Evolutionary conservation across 2,888 invertebrate genomes (phyloP), one percentile per base, ranked within the genome.

Genomic region (Eupithecia inturbata): DNA sequence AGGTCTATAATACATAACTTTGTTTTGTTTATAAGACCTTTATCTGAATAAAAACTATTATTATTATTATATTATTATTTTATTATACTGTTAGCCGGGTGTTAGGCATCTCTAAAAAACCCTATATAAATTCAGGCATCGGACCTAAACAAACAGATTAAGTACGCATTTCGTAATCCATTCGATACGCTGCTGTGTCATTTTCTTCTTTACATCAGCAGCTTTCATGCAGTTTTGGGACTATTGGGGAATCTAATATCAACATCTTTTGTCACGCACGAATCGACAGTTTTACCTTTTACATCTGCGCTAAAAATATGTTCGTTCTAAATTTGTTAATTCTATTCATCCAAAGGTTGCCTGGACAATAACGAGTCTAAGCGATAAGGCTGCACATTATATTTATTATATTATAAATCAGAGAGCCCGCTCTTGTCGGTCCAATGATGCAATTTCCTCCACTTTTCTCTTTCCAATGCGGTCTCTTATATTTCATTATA

Each of bases 121-220:
- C 66, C 63, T 33, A 26, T 41, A n/a, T 45, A 71, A 36, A 67
- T 67, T 19, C 36, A n/a, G 39, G 10, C 64, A 64, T 36, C 72
- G 22, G 63, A 60, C 75, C 75, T 75, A 68, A 75, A 68, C 70
- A 36, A 72, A 75, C 72, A 72, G 41, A 33, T 22, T 36, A n/a
- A n/a, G n/a, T n/a, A 49, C 63, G 69, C 62, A 16, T 70, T 70
- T 10, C 16, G 70, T 64, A 64, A 31, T 62, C 16, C 62, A 9
- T 53, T 62, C 31, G 41, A 70, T 70, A 70, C 16, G 39, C 28
- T 57, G 39, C 28, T 57, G 19, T 39, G 9, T 68, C 69, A 63
- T 70, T 73, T 53, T 68, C 53, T 39, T 36, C 33, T 67, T 36
- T 67, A 62, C 31, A 26, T 68, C n/a, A n/a, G n/a, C n/a, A n/a